Evolutionary conservation across 2,797 vertebrate species (phyloP).

Genomic region (Cossypha niveicapilla): DNA sequence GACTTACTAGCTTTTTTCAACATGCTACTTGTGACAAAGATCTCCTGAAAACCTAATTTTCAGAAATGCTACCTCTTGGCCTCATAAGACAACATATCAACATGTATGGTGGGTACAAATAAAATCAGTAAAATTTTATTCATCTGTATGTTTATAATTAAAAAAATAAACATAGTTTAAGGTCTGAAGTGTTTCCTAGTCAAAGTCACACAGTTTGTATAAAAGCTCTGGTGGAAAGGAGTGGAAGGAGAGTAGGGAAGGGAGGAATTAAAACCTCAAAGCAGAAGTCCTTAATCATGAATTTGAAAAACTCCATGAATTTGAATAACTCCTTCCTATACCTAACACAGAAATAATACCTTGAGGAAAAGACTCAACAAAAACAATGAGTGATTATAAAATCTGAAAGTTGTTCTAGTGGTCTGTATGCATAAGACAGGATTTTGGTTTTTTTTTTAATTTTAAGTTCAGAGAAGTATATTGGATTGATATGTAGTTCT

Average conservation of each 20-base stretch:
- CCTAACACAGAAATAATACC: neutral
- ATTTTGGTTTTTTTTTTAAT: neutral
- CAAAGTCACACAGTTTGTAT: neutral
- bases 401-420: neutral
- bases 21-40: neutral
- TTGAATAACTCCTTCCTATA: neutral
- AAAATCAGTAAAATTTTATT: neutral
- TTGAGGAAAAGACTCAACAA: neutral
- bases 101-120: neutral
- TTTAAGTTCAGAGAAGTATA: neutral
- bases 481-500: neutral
- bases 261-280: neutral
- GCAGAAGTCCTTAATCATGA: neutral
- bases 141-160: neutral
- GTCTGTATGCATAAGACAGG: neutral
- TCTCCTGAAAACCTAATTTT: neutral
- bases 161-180: neutral
- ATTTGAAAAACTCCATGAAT: neutral
- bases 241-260: neutral
- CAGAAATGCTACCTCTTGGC: neutral
- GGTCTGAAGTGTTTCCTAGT: neutral
- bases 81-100: neutral
- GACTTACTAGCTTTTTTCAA: neutral
- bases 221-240: neutral
- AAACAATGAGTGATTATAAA: neutral